Evolutionary conservation across 2,797 vertebrate species (phyloP).

Genomic region (Selene dorsalis): DNA sequence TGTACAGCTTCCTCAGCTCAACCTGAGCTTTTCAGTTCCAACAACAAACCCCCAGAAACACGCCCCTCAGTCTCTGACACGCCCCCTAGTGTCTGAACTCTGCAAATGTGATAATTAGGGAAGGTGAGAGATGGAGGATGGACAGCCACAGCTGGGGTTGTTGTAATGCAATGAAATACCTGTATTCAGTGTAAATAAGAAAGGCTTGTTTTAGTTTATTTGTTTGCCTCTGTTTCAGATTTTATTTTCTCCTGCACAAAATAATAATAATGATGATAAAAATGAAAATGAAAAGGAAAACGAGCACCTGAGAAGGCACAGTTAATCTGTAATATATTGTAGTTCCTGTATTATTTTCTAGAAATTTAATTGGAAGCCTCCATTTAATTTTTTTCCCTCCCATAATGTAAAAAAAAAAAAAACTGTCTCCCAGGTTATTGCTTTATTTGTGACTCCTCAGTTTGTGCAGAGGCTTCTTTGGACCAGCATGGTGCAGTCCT

Average conservation of each 20-base stretch:
- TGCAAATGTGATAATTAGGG: slow-evolving; percentile 15
- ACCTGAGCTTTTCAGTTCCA: slow-evolving; percentile 44
- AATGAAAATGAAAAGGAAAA: slow-evolving; percentile 32
- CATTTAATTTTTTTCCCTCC: slow-evolving; percentile 38
- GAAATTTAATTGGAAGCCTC: slow-evolving; percentile 35
- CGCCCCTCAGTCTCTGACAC: slow-evolving; percentile 27
- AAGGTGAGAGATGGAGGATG: slow-evolving; percentile 13
- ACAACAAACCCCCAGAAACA: slow-evolving; percentile 7
- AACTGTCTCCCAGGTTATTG: not conserved
- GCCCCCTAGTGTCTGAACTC: slow-evolving; percentile 51
- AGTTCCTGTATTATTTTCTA: slow-evolving; percentile 60
- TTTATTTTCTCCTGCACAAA: slow-evolving; percentile 73
- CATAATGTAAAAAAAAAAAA: slow-evolving; percentile 44
- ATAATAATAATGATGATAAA: slow-evolving; percentile 46
- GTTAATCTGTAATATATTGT: slow-evolving; percentile 46
- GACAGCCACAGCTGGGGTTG: slow-evolving; percentile 24
- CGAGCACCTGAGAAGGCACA: slow-evolving; percentile 38
- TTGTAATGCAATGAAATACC: slow-evolving; percentile 65
- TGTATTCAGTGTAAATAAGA: slow-evolving; percentile 83
- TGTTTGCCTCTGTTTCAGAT: slow-evolving; percentile 64
- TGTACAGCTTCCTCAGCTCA: slow-evolving; percentile 68
- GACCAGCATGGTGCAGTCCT: slow-evolving; percentile 77
- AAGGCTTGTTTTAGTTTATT: slow-evolving; percentile 70
- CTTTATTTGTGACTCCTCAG: slow-evolving; percentile 27
- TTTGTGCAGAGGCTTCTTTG: slow-evolving; percentile 58